Base-by-base conservation (phyloP, 2,113 vertebrate species). In the Gavialis gangeticus region DNA sequence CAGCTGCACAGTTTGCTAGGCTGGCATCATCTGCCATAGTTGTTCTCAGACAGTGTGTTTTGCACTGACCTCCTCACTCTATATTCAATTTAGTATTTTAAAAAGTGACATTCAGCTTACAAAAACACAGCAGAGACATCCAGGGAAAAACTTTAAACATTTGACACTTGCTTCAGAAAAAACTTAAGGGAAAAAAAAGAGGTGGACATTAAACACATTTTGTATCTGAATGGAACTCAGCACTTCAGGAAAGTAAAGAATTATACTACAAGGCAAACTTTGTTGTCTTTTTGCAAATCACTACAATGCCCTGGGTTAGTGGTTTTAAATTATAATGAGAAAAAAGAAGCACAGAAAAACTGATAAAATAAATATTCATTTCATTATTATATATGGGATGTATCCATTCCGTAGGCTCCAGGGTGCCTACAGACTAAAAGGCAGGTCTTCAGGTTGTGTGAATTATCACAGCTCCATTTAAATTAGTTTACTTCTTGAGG, bases 381-480 rank as follows among this genome's bases (percentile, higher is more conserved):
- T 55, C 46, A 2, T 71, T 85, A 57, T 2, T 82, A 22, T 22
- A 25, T 60, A 6, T 27, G 27, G 22, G 71, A 28, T 64, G n/a
- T 13, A 55, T 82, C 64, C 75, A 54, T 37, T 8, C 4, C 14
- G 63, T 30, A 22, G 6, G 75, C 2, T 55, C 2, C 12, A 73
- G 54, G 11, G 79, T 11, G 12, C 54, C 79, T 14, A 17, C 62
- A 77, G 58, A 46, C 13, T 64, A 67, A 62, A 80, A n/a, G 24
- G 71, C 62, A 73, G 13, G 46, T 46, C 46, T 46, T 46, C 9
- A 46, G 46, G 46, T 46, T 46, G 46, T 12, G 18, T 0, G 0
- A 63, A 9, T 11, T 4, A 66, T 3, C n/a, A 80, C 88, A 88
- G 12, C 60, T 67, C 22, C 15, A 27, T 3, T 0, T 0, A 1